Conservation (phyloP, 2,888 invertebrate species). For the Drosophila barbarae region DNA sequence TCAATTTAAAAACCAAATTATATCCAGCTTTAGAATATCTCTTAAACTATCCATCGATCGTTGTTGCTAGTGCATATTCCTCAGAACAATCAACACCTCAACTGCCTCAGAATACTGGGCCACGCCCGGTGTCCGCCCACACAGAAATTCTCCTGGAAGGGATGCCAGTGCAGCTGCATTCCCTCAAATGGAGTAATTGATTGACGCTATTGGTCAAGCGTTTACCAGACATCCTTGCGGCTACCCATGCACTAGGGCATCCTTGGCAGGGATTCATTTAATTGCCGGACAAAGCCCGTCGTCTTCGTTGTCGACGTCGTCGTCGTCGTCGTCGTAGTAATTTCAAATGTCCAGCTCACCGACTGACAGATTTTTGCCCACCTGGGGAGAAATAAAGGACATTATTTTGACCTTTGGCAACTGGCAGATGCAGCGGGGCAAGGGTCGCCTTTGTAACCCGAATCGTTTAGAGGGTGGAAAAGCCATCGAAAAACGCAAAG, state of each 20-base stretch:
- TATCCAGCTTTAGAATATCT: background rate
- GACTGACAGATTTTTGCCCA: constrained; percentile 15
- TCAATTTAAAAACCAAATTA: background rate
- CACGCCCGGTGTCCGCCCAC: constrained; percentile 8
- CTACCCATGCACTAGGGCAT: constrained; percentile 4
- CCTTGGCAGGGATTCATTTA: constrained; percentile 30
- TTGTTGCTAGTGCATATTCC: background rate
- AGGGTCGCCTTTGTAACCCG: constrained; percentile 25
- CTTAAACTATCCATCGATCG: background rate
- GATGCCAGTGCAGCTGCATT: constrained; percentile 21
- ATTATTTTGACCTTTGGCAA: constrained; percentile 28
- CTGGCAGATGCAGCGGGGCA: constrained; percentile 17
- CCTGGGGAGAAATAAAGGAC: constrained; percentile 16
- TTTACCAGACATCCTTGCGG: constrained; percentile 31
- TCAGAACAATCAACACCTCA: constrained; percentile 13
- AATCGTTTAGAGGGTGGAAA: constrained; percentile 16
- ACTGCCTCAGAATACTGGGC: background rate
- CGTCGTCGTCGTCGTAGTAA: constrained; percentile 4
- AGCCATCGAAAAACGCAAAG: background rate
- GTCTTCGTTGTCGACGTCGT: constrained; percentile 3
- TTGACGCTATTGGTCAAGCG: constrained; percentile 35
- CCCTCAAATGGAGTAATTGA: constrained; percentile 30
- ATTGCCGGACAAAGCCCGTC: constrained; percentile 16
- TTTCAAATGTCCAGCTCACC: constrained; percentile 8
- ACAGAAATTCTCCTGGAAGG: background rate